Percentiles rank a stretch among this genome's conserved stretches.
Conservation (phyloP, 2,113 vertebrate genomes). For the Syngnathus scovelli region DNA sequence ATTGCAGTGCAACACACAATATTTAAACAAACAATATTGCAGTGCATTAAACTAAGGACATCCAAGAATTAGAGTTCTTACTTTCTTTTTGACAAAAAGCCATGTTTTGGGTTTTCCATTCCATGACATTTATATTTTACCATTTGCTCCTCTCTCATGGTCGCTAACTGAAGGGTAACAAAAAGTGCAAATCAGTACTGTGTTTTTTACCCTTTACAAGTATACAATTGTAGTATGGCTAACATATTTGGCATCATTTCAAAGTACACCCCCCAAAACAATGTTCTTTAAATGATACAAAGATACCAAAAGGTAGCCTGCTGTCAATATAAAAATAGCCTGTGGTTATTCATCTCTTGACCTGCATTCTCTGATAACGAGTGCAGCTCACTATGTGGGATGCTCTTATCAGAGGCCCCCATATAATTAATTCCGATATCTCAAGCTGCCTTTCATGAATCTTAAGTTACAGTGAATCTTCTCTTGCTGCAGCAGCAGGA, state of each 20-base stretch:
- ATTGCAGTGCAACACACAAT: background rate
- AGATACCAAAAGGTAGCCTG: background rate
- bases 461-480: slow-evolving; percentile 5
- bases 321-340: slow-evolving; percentile 5
- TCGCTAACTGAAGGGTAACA: background rate
- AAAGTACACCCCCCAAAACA: background rate
- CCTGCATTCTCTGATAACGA: background rate
- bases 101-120: background rate
- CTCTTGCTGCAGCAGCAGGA: slow-evolving; percentile 9
- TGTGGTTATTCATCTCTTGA: slow-evolving; percentile 7
- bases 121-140: background rate
- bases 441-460: slow-evolving; percentile 2
- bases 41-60: background rate
- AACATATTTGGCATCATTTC: background rate
- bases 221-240: background rate
- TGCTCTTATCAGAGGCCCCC: background rate
- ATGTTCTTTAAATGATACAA: background rate
- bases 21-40: background rate
- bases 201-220: background rate
- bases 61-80: background rate
- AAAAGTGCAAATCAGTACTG: background rate
- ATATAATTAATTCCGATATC: slow-evolving; percentile 2
- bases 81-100: background rate
- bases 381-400: background rate
- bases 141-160: background rate